Percentiles rank a stretch among this genome's conserved stretches.
Conservation (phyloP, 2,888 invertebrate genomes). For the Sycophila texana region DNA sequence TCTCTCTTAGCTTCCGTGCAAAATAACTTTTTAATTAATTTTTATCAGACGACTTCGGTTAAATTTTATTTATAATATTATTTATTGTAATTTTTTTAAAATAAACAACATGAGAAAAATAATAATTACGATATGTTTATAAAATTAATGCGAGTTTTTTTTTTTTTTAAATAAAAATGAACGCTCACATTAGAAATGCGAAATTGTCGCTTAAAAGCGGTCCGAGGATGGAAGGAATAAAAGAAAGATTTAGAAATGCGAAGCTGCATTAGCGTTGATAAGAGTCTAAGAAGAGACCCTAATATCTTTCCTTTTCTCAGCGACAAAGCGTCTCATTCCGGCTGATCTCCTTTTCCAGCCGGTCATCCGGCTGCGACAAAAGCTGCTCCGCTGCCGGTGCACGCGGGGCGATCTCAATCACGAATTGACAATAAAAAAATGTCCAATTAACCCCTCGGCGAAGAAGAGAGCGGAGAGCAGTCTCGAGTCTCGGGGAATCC, state of each 20-base stretch:
- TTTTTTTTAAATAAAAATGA: too few relatives aligned
- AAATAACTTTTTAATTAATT: too few relatives aligned
- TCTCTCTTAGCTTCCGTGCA: too few relatives aligned
- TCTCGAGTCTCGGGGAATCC: slow-evolving; percentile 48
- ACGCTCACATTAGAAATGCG: too few relatives aligned
- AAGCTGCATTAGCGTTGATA: slow-evolving; percentile 63
- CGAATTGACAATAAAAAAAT: slow-evolving; percentile 75
- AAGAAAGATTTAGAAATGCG: slow-evolving; percentile 42
- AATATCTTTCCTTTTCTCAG: slow-evolving; percentile 62
- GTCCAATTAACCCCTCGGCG: slow-evolving; percentile 72
- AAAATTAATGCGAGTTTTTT: too few relatives aligned
- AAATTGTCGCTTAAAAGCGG: too few relatives aligned
- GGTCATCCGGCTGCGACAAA: slow-evolving; percentile 63
- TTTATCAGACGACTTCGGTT: too few relatives aligned
- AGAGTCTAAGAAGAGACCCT: slow-evolving; percentile 66
- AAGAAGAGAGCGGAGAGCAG: slow-evolving; percentile 46
- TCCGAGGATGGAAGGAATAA: background rate
- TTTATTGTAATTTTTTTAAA: too few relatives aligned
- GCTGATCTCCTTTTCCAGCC: slow-evolving; percentile 56
- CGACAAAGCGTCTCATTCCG: slow-evolving; percentile 68
- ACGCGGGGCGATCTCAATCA: slow-evolving; percentile 69
- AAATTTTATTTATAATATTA: too few relatives aligned
- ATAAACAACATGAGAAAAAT: too few relatives aligned
- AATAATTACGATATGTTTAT: too few relatives aligned
- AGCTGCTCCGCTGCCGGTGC: slow-evolving; percentile 58